Conservation (phyloP, 1,140 invertebrate species). For the Physella acuta region DNA sequence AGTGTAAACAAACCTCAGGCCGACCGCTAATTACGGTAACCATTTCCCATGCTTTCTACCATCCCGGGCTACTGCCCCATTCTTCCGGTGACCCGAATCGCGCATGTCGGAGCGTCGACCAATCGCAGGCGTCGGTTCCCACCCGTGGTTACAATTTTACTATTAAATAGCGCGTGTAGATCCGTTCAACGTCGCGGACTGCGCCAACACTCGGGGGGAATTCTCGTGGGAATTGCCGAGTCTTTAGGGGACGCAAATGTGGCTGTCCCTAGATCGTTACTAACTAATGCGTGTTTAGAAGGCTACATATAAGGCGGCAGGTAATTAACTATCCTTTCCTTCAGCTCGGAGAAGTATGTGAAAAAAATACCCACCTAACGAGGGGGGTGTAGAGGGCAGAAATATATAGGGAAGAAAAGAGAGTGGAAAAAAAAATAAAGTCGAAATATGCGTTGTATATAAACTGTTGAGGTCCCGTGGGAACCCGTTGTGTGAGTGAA, state of each 20-base stretch:
- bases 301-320: background rate
- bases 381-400: too few species aligned
- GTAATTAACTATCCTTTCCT: conserved; percentile 15
- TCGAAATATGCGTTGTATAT: background rate
- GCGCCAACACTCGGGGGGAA: background rate
- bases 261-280: background rate
- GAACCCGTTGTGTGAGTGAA: conserved; percentile 1
- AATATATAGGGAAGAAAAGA: too few species aligned
- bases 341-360: background rate
- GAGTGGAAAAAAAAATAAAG: background rate
- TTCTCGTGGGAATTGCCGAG: conserved; percentile 13
- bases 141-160: conserved; percentile 13
- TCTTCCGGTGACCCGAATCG: conserved; percentile 16
- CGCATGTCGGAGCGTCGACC: conserved; percentile 7
- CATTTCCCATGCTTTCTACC: conserved; percentile 13
- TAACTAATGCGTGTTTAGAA: conserved; percentile 5
- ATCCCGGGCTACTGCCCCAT: conserved; percentile 1
- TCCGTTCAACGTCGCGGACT: conserved; percentile 17
- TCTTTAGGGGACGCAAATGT: background rate
- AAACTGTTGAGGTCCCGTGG: background rate
- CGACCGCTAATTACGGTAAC: too few species aligned
- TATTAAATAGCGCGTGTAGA: conserved; percentile 24
- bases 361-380: background rate
- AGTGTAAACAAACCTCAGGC: too few species aligned
- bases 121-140: background rate